Conservation (phyloP, 2,888 invertebrate genomes). For the Xylota sylvarum region DNA sequence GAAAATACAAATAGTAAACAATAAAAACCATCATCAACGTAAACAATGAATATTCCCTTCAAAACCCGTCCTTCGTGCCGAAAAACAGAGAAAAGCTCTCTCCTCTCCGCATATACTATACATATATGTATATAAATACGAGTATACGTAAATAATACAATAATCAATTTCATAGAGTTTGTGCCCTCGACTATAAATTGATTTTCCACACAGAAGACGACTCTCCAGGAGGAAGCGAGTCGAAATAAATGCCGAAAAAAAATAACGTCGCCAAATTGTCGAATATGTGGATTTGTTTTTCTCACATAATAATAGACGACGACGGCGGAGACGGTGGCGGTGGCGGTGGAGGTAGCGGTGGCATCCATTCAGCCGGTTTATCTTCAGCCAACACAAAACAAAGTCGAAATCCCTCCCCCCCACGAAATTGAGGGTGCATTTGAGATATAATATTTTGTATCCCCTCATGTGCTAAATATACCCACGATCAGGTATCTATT, state of each 20-base stretch:
- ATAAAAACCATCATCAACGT: conserved; percentile 62
- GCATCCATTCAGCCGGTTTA: conserved; percentile 38
- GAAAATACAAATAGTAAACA: conserved; percentile 24
- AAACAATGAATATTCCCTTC: conserved; percentile 41
- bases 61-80: background rate
- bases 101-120: background rate
- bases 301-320: conserved; percentile 32
- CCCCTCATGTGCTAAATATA: conserved; percentile 7
- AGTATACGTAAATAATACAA: conserved; percentile 45
- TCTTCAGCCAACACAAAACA: conserved; percentile 20
- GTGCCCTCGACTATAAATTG: conserved; percentile 47
- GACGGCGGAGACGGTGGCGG: background rate
- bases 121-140: background rate
- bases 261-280: conserved; percentile 54
- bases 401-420: background rate
- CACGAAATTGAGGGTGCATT: conserved; percentile 17
- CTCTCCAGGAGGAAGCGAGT: background rate
- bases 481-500: conserved; percentile 13
- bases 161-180: conserved; percentile 55
- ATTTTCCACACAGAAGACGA: conserved; percentile 20
- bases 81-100: background rate
- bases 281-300: conserved; percentile 56
- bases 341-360: background rate
- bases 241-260: conserved; percentile 25
- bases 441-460: conserved; percentile 5